A percentile compares a stretch with the other conserved stretches of the same genome.
phyloP scores from a whole-genome alignment of 53 echinoderm and acorn worm genomes.

The Paracentrotus lividus region DNA sequence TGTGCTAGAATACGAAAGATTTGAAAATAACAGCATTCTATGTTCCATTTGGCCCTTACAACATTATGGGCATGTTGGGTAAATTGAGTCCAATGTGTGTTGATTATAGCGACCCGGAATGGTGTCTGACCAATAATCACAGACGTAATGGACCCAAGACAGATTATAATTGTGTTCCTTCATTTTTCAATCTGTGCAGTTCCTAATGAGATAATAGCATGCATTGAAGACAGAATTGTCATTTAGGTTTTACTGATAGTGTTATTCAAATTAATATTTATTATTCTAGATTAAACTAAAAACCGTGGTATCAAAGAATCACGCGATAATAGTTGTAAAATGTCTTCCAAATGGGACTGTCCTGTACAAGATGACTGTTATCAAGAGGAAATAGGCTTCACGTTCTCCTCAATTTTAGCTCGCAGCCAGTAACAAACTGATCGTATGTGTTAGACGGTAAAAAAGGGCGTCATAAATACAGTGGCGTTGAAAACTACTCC shows the following conservation, averaged over 20 bases:
- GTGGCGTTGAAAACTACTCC: background rate
- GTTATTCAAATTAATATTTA: background rate
- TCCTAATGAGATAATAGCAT: too few relatives aligned
- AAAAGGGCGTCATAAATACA: slow-evolving; percentile 9
- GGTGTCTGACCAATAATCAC: too few relatives aligned
- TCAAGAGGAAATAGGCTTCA: slow-evolving; percentile 24
- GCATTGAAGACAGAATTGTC: background rate
- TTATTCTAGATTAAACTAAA: background rate
- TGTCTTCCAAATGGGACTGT: too few relatives aligned
- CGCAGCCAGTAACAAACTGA: background rate
- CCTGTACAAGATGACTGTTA: background rate
- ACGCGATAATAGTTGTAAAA: background rate
- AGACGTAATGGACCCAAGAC: too few relatives aligned
- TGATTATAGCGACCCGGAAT: too few relatives aligned
- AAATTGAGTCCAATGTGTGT: too few relatives aligned
- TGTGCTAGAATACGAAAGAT: too few relatives aligned
- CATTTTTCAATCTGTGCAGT: too few relatives aligned
- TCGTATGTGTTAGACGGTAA: background rate
- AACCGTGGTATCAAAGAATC: background rate
- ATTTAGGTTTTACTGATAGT: background rate
- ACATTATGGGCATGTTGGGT: too few relatives aligned
- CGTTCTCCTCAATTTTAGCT: background rate
- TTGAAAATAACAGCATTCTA: too few relatives aligned
- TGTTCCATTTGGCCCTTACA: too few relatives aligned
- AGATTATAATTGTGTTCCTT: too few relatives aligned